A percentile compares a stretch with the other conserved stretches of the same genome.
Conservation (phyloP, 2,888 invertebrate genomes). For the Sclerodermus sp. region DNA sequence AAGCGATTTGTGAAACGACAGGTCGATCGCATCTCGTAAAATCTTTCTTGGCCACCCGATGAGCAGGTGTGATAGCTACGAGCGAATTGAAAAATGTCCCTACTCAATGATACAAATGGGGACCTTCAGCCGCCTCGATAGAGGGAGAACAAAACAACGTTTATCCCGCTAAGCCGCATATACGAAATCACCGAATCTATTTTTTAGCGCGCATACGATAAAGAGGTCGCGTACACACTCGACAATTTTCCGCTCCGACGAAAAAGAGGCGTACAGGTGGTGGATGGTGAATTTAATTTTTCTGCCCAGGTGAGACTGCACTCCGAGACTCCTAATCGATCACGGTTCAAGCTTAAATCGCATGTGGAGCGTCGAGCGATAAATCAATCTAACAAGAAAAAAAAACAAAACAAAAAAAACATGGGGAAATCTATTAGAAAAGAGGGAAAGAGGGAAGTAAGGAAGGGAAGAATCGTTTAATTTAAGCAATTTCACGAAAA, state of each 20-base stretch:
- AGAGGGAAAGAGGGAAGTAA: no score
- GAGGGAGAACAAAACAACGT: conserved; percentile 37
- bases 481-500: no score
- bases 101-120: conserved; percentile 49
- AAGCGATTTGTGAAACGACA: conserved; percentile 33
- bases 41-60: conserved; percentile 17
- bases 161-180: no score
- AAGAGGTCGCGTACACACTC: not conserved
- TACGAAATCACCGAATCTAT: not conserved
- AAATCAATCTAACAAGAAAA: not conserved
- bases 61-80: conserved; percentile 25
- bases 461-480: no score
- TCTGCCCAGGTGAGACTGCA: no score
- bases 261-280: not conserved
- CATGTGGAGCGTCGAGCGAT: not conserved
- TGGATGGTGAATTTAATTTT: not conserved
- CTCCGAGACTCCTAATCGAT: no score
- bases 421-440: no score
- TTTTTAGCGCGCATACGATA: not conserved
- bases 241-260: not conserved
- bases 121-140: conserved; percentile 33
- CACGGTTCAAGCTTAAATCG: not conserved
- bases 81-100: conserved; percentile 46
- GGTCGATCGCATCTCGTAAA: conserved; percentile 31
- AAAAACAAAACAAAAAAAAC: not conserved